Conservation (phyloP, 2,888 invertebrate species). For the Lithodes maja region DNA sequence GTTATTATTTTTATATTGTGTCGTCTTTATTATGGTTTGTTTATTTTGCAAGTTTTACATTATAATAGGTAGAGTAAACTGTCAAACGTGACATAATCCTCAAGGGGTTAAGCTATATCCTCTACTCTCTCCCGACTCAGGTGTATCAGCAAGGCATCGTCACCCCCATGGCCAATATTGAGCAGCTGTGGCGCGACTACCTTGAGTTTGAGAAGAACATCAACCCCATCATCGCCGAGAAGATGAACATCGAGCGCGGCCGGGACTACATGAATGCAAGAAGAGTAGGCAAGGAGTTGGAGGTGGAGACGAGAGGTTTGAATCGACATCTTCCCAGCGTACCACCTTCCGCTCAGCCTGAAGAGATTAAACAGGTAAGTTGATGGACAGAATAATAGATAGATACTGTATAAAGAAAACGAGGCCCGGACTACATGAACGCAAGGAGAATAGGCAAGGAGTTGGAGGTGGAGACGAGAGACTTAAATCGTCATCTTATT, state of each 20-base stretch:
- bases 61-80: no score
- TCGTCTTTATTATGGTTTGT: neutral
- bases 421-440: constrained; percentile 98
- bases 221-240: constrained; percentile 92
- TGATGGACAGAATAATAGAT: no score
- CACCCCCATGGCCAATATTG: constrained; percentile 97
- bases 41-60: no score
- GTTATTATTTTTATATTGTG: neutral
- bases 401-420: constrained; percentile 75
- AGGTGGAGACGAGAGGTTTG: constrained; percentile 94
- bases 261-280: constrained; percentile 98
- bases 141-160: constrained; percentile 96
- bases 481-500: constrained; percentile 95
- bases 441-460: constrained; percentile 97
- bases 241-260: constrained; percentile 97
- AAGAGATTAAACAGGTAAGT: constrained; percentile 92
- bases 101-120: neutral
- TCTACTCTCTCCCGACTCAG: constrained; percentile 74
- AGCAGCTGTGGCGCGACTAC: constrained; percentile 98
- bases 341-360: constrained; percentile 92
- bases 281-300: constrained; percentile 96
- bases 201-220: constrained; percentile 96
- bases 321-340: constrained; percentile 97
- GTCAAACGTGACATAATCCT: no score
- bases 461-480: constrained; percentile 94